These are phyloP conservation scores for Talpa occidentalis DNA, from an alignment of 2,113 vertebrate genomes.

Conservation along the genomic window DNA sequence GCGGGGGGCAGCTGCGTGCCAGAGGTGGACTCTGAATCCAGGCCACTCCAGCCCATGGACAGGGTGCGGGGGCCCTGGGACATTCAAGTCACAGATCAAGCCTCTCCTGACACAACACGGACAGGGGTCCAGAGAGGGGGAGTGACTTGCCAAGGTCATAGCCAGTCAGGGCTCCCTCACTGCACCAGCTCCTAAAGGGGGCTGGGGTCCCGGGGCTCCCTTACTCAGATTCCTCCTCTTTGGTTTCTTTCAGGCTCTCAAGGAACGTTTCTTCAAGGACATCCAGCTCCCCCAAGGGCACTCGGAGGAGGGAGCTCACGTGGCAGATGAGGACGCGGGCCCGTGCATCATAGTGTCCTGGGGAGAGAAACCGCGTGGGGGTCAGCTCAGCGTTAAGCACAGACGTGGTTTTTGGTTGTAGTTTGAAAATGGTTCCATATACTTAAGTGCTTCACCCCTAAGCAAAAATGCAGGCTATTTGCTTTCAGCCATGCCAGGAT, in stretches of 20 bases:
- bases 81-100: not conserved
- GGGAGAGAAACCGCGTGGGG: slow-evolving; percentile 27
- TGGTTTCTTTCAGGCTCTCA: slow-evolving; percentile 91
- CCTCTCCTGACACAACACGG: not conserved
- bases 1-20: not conserved
- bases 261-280: slow-evolving; percentile 93
- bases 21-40: not conserved
- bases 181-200: not conserved
- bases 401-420: not conserved
- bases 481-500: too few relatives aligned
- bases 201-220: not conserved
- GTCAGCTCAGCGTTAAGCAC: not conserved
- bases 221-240: slow-evolving; percentile 93
- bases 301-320: slow-evolving; percentile 89
- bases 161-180: not conserved
- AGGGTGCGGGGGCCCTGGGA: not conserved
- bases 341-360: slow-evolving; percentile 95
- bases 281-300: slow-evolving; percentile 89
- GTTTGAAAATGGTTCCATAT: too few relatives aligned
- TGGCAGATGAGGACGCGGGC: slow-evolving; percentile 92
- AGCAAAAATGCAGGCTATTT: too few relatives aligned
- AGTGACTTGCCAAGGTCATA: not conserved
- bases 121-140: not conserved
- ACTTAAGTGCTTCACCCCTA: too few relatives aligned
- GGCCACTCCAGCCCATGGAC: not conserved